Evolutionary conservation across 1,140 invertebrate genomes (phyloP), one percentile per base, ranked within the genome.

Genomic region (Lordiphosa clarofinis): DNA sequence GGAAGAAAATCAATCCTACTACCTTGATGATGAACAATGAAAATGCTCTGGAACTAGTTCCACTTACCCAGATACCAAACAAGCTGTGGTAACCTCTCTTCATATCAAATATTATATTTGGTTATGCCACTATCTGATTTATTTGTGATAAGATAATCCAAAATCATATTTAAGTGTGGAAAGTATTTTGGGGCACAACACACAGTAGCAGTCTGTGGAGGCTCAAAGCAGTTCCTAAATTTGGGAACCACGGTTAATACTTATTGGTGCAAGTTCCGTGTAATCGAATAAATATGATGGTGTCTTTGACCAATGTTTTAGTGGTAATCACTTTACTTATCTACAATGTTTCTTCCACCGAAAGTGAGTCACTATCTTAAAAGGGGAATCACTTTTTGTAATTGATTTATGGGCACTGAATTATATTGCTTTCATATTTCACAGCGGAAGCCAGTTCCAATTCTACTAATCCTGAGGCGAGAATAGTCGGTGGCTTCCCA

Each of bases 401-500:
- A 4, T 2, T 21, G 12, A 13, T 15, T 42, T 19, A 13, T 42
- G 12, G 38, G 3, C 8, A 3, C 15, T 1, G 15, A 15, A 15
- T 15, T 15, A 15, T 15, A 3, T 15, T 3, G 15, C 15, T 15
- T n/a, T n/a, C n/a, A n/a, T n/a, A 15, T 15, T 1, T 15, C 15
- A 15, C 15, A 28, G 24, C 24, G 24, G 24, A 6, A 7, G 5
- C 1, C 0, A 28, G 4, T 6, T 7, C 24, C 4, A 28, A 28
- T 28, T 28, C 24, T 6, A 7, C 24, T 4, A 46, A 46, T 1
- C 12, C 31, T 7, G 24, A 46, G 9, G 62, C 84, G 7, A 76
- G 66, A 36, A 55, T 81, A 2, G 58, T 86, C 33, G 84, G 84
- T 15, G 86, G 84, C 0, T 8, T 8, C 4, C 0, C 56, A 1